These are phyloP conservation scores for Pampusana beccarii DNA, from an alignment of 2,113 vertebrate species.

Conservation along the genomic window DNA sequence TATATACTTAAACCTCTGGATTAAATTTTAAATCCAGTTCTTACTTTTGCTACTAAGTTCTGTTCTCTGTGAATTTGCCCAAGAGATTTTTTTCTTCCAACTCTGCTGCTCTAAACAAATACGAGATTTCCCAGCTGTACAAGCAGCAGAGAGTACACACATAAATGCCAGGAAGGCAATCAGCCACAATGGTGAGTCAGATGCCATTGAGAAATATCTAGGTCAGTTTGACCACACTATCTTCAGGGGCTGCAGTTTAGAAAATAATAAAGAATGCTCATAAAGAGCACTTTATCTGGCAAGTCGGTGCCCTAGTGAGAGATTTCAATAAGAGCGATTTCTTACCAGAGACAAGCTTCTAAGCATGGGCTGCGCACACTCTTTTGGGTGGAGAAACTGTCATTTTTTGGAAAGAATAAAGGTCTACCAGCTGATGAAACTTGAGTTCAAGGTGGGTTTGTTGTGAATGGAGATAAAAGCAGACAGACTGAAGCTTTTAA, in stretches of 20 bases:
- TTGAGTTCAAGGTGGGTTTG: neutral
- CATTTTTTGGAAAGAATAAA: neutral
- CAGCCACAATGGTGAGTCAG: neutral
- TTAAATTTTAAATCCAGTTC: neutral
- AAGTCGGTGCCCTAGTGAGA: neutral
- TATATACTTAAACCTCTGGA: neutral
- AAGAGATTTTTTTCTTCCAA: neutral
- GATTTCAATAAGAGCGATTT: conserved; percentile 37
- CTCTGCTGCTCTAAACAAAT: neutral
- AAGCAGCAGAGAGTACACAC: neutral
- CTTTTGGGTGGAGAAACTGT: neutral
- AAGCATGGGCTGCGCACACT: neutral
- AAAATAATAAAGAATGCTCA: neutral
- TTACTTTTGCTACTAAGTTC: neutral
- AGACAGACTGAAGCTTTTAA: neutral
- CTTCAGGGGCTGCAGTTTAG: neutral
- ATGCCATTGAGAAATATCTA: neutral
- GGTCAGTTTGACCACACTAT: neutral
- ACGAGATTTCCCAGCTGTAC: neutral
- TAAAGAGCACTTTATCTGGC: neutral
- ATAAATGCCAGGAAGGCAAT: neutral
- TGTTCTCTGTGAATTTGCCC: neutral
- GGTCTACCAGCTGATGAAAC: neutral
- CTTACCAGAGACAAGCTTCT: neutral
- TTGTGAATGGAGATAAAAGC: neutral